Evolutionary conservation across 2,113 vertebrate species (phyloP).

Genomic region (Cariama cristata): DNA sequence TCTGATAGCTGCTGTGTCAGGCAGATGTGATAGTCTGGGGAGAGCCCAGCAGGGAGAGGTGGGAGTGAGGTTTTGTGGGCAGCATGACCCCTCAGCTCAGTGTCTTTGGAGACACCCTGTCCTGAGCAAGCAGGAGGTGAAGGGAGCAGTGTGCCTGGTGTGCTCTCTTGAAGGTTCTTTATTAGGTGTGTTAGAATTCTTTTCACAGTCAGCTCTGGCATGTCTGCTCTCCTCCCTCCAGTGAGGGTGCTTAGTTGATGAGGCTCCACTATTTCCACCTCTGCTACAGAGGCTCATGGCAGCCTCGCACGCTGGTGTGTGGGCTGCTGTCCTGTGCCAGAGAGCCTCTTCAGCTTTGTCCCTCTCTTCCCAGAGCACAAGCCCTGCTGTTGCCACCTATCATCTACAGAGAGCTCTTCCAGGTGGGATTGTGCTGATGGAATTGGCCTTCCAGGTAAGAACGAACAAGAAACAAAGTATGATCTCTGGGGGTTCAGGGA

Average conservation of each 20-base stretch:
- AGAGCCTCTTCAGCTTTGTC: not conserved
- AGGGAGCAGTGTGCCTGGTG: not conserved
- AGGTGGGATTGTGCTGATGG: conserved; percentile 95
- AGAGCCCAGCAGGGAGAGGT: not conserved
- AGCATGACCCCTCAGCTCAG: not conserved
- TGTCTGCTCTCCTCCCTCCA: not conserved
- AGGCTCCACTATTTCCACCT: not conserved
- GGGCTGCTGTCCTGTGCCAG: not conserved
- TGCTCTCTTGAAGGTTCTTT: not conserved
- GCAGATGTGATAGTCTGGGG: not conserved
- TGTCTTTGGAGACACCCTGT: not conserved
- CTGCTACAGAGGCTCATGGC: not conserved
- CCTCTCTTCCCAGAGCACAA: conserved; percentile 76
- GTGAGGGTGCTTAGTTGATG: not conserved
- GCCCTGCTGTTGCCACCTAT: conserved; percentile 80
- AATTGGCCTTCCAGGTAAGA: conserved; percentile 93
- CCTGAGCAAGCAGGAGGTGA: not conserved
- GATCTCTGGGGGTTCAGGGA: not conserved
- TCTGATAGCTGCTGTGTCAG: not conserved
- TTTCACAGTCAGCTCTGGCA: not conserved
- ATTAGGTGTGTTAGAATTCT: not conserved
- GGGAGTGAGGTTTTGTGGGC: not conserved
- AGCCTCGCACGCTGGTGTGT: not conserved
- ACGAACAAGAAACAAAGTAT: not conserved
- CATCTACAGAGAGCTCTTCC: conserved; percentile 96